A percentile compares a stretch with the other conserved stretches of the same genome.
phyloP scores from a whole-genome alignment of 1,140 invertebrate species.

The Aricia agestis region DNA sequence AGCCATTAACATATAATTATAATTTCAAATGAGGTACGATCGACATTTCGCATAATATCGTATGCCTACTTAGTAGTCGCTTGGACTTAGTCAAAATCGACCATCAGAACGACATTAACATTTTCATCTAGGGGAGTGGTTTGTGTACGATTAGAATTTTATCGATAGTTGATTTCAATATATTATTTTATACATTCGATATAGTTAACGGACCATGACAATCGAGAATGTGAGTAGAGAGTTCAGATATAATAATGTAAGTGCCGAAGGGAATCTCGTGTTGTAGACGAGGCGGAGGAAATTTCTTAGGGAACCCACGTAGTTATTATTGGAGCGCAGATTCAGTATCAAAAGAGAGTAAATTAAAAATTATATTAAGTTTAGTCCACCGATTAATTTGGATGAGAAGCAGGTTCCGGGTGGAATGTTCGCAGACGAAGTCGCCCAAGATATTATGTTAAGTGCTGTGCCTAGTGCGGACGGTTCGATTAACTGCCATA shows the following conservation, averaged over 20 bases:
- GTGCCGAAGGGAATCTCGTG: conserved; percentile 15
- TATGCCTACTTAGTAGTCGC: conserved; percentile 50
- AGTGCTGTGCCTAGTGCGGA: conserved; percentile 63
- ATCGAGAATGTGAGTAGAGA: conserved; percentile 39
- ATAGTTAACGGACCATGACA: conserved; percentile 69
- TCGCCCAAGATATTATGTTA: conserved; percentile 47
- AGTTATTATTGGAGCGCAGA: conserved; percentile 26
- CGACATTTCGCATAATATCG: conserved; percentile 51
- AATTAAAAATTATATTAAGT: conserved; percentile 39
- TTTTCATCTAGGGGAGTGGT: conserved; percentile 65
- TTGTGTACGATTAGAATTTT: conserved; percentile 58
- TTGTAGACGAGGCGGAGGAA: conserved; percentile 22
- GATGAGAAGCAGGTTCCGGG: conserved; percentile 67
- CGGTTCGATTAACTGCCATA: conserved; percentile 74
- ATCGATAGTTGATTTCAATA: conserved; percentile 57
- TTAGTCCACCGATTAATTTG: conserved; percentile 67
- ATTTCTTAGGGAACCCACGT: neutral
- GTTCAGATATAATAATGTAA: conserved; percentile 17
- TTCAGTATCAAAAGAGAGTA: conserved; percentile 14
- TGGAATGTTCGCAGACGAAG: conserved; percentile 53
- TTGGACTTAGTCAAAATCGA: conserved; percentile 54
- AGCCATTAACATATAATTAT: conserved; percentile 48
- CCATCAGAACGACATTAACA: conserved; percentile 55
- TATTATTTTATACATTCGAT: conserved; percentile 55
- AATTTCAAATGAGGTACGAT: conserved; percentile 51